phyloP scores from a whole-genome alignment of 2,888 invertebrate genomes.

The Ornithoptera alexandrae region DNA sequence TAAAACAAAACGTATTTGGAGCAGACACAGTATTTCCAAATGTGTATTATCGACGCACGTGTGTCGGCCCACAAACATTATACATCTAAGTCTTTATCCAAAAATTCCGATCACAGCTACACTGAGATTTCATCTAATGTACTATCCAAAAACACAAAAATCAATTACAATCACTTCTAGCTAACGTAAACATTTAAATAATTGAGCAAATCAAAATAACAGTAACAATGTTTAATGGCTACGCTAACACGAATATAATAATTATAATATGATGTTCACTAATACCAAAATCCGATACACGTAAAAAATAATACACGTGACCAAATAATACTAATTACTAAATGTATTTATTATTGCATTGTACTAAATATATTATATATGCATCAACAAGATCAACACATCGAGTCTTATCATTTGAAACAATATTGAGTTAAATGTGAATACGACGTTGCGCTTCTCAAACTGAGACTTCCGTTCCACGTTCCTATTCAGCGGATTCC shows the following conservation, averaged over 20 bases:
- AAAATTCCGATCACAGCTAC: slow-evolving; percentile 34
- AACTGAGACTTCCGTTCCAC: slow-evolving; percentile 4
- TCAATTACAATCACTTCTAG: slow-evolving; percentile 51
- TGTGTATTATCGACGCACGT: slow-evolving; percentile 13
- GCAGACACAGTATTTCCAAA: slow-evolving; percentile 8
- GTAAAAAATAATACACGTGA: slow-evolving; percentile 47
- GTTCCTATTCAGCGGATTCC: neutral
- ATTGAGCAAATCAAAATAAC: slow-evolving; percentile 79
- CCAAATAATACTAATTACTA: slow-evolving; percentile 55
- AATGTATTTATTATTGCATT: slow-evolving; percentile 62
- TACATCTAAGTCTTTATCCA: slow-evolving; percentile 28
- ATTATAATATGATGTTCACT: slow-evolving; percentile 53
- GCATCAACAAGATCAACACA: slow-evolving; percentile 64
- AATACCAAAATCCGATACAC: slow-evolving; percentile 49
- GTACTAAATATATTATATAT: slow-evolving; percentile 61
- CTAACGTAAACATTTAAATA: slow-evolving; percentile 72
- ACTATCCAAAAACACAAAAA: slow-evolving; percentile 23
- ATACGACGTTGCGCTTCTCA: neutral
- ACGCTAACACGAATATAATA: slow-evolving; percentile 66
- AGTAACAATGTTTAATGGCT: slow-evolving; percentile 70
- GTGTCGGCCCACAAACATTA: slow-evolving; percentile 23
- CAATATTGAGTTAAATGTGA: neutral
- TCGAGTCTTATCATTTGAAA: slow-evolving; percentile 41
- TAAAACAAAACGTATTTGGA: slow-evolving; percentile 13
- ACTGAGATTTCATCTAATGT: slow-evolving; percentile 36